Conservation (phyloP, 2,797 vertebrate species). For the Bradypodion ventrale region DNA sequence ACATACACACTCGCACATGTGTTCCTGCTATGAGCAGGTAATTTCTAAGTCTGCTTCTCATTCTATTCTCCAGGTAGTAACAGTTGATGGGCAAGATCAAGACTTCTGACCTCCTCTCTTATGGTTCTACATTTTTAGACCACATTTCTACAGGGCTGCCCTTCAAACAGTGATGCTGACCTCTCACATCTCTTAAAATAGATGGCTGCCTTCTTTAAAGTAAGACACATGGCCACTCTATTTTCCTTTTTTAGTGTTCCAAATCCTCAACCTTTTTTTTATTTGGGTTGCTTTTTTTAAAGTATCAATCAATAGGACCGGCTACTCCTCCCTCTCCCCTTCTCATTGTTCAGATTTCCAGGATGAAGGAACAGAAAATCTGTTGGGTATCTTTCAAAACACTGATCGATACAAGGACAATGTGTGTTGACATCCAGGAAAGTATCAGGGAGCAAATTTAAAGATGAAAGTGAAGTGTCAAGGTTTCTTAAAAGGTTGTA, state of each 20-base stretch:
- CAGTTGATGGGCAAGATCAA: too few relatives aligned
- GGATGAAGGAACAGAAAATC: neutral
- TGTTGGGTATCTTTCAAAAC: neutral
- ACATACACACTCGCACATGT: too few relatives aligned
- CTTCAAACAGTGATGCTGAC: neutral
- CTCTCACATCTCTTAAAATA: neutral
- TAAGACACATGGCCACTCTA: neutral
- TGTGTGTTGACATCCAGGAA: constrained; percentile 42
- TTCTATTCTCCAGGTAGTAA: too few relatives aligned
- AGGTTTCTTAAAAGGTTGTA: constrained; percentile 17
- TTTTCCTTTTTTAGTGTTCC: neutral
- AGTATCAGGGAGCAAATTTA: constrained; percentile 42
- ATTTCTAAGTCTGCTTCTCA: too few relatives aligned
- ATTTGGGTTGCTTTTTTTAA: neutral
- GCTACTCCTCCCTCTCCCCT: neutral
- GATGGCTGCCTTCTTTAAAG: neutral
- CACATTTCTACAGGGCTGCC: neutral
- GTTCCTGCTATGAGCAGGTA: too few relatives aligned
- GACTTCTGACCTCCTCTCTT: neutral
- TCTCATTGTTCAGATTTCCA: neutral
- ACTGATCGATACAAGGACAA: neutral
- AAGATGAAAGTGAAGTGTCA: constrained; percentile 47
- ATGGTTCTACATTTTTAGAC: neutral
- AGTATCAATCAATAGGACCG: neutral
- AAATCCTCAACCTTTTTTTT: neutral